phyloP scores from a whole-genome alignment of 92 coral and sea anemone genomes.

The Heteractis magnifica region DNA sequence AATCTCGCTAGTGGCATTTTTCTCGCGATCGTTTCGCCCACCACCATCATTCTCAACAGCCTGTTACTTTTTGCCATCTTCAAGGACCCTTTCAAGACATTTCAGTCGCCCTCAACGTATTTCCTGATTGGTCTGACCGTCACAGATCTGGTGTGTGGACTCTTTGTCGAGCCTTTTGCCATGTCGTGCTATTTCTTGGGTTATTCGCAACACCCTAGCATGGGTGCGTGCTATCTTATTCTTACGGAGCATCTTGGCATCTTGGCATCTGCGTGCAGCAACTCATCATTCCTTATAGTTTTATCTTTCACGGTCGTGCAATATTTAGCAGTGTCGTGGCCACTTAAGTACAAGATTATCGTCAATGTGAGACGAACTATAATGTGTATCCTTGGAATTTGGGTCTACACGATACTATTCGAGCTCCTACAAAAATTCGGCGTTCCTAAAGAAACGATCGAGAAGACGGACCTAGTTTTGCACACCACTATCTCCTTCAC shows the following conservation, averaged over 20 bases:
- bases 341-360: constrained; percentile 48
- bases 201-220: constrained; percentile 23
- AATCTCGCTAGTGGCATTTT: constrained; percentile 45
- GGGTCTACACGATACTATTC: constrained; percentile 45
- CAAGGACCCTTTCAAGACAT: constrained; percentile 61
- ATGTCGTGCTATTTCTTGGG: constrained; percentile 43
- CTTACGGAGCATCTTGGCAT: constrained; percentile 25
- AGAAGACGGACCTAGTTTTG: constrained; percentile 40
- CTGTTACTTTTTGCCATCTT: constrained; percentile 56
- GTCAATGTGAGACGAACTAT: constrained; percentile 38
- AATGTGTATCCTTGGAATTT: constrained; percentile 38
- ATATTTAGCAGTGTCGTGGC: constrained; percentile 61
- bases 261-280: constrained; percentile 38
- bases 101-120: constrained; percentile 56
- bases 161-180: constrained; percentile 49
- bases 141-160: constrained; percentile 55
- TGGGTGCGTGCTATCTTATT: not conserved
- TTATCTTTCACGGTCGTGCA: constrained; percentile 69
- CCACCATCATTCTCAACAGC: constrained; percentile 47
- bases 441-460: constrained; percentile 26
- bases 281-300: constrained; percentile 59
- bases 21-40: constrained; percentile 54
- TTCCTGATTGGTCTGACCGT: constrained; percentile 62
- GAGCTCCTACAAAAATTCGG: constrained; percentile 35
- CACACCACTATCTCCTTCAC: constrained; percentile 57